Evolutionary conservation across 2,888 invertebrate genomes (phyloP).

Genomic region (Diarsia brunnea): DNA sequence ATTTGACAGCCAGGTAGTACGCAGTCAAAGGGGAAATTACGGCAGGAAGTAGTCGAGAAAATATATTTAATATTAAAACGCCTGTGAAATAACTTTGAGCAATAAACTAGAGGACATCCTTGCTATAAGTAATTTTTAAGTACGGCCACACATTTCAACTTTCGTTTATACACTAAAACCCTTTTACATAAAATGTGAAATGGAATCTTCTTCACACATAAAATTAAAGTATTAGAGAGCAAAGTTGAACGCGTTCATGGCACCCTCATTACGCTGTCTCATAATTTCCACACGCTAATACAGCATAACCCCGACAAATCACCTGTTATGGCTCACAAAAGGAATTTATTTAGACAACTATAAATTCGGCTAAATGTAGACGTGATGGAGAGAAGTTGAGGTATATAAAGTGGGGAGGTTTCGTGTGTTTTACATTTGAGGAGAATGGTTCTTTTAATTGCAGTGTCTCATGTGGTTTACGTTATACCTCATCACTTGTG

Average conservation of each 20-base stretch:
- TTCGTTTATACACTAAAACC: conserved; percentile 66
- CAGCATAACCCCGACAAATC: conserved; percentile 75
- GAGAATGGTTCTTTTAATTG: conserved; percentile 1
- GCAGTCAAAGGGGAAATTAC: conserved; percentile 41
- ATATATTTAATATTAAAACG: conserved; percentile 61
- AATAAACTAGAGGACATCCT: conserved; percentile 61
- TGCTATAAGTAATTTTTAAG: conserved; percentile 68
- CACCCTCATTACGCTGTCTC: conserved; percentile 75
- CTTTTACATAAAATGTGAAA: conserved; percentile 69
- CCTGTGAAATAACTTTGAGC: conserved; percentile 65
- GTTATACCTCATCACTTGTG: background rate
- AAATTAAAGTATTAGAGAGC: conserved; percentile 73
- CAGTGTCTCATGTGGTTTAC: background rate
- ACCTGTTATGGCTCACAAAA: conserved; percentile 65
- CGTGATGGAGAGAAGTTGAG: conserved; percentile 40
- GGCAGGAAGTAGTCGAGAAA: conserved; percentile 39
- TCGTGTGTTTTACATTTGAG: conserved; percentile 25
- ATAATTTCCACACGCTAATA: conserved; percentile 78
- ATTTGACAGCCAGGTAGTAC: conserved; percentile 16
- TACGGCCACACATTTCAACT: conserved; percentile 67
- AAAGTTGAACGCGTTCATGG: conserved; percentile 67
- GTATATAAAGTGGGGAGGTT: conserved; percentile 30
- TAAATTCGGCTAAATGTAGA: conserved; percentile 58
- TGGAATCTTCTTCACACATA: conserved; percentile 69
- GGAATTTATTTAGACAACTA: conserved; percentile 67